These are phyloP conservation scores for Myripristis jacobus DNA, from an alignment of 2,797 vertebrate genomes.

Conservation along the genomic window DNA sequence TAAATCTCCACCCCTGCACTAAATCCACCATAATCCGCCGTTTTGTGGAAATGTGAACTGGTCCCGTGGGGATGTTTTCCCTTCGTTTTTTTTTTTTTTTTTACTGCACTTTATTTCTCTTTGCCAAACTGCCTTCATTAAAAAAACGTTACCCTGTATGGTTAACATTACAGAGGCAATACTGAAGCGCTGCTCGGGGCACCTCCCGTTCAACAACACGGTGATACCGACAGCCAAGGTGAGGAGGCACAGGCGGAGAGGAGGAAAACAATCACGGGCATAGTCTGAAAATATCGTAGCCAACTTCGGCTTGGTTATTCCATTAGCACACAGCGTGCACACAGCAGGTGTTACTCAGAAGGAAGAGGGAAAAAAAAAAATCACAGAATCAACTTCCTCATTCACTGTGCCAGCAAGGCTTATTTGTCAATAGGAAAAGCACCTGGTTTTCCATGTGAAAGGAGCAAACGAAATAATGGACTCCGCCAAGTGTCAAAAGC, in stretches of 20 bases:
- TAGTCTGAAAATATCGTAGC: conserved; percentile 7
- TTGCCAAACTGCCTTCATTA: conserved; percentile 44
- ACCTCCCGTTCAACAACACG: conserved; percentile 32
- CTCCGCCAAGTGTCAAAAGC: too few species aligned
- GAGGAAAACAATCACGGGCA: conserved; percentile 5
- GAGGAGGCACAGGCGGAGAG: conserved; percentile 31
- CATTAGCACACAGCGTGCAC: not conserved
- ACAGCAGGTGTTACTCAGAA: too few species aligned
- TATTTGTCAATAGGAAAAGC: not conserved
- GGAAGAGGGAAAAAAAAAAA: not conserved
- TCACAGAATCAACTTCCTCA: conserved; percentile 4
- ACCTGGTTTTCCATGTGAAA: conserved; percentile 4
- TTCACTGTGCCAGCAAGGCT: not conserved
- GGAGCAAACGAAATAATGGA: not conserved
- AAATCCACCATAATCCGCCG: conserved; percentile 73
- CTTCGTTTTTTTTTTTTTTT: conserved; percentile 6
- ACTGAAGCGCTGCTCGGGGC: conserved; percentile 13
- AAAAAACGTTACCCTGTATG: conserved; percentile 22
- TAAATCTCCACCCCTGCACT: conserved; percentile 72
- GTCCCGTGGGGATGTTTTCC: conserved; percentile 58
- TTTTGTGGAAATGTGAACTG: conserved; percentile 73
- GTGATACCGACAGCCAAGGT: conserved; percentile 30
- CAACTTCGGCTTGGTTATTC: conserved; percentile 30
- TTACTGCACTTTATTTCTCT: conserved; percentile 37
- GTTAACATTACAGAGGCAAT: conserved; percentile 33